A percentile compares a stretch with the other conserved stretches of the same genome.
phyloP scores from a whole-genome alignment of 2,888 invertebrate species.

The Teleiodes luculella region DNA sequence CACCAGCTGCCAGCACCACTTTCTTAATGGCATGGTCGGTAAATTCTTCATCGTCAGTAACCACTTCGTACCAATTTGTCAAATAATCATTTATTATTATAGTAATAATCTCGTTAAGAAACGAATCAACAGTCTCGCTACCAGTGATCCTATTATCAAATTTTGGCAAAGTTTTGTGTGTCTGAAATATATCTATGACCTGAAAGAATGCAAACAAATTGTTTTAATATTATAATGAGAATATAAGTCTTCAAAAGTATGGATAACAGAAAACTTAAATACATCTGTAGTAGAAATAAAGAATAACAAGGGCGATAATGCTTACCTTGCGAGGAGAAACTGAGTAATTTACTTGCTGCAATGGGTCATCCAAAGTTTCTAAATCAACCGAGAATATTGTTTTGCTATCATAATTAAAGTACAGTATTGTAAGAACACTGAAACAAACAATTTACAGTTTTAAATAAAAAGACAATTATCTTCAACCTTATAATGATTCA shows the following conservation, averaged over 20 bases:
- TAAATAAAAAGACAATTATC: slow-evolving; percentile 10
- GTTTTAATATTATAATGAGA: not conserved
- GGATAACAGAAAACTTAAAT: too few species aligned
- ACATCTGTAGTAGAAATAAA: not conserved
- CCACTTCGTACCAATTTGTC: slow-evolving; percentile 83
- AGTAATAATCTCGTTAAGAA: slow-evolving; percentile 89
- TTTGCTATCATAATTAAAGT: slow-evolving; percentile 60
- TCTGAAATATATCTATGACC: slow-evolving; percentile 60
- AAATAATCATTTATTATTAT: slow-evolving; percentile 91
- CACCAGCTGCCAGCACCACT: slow-evolving; percentile 81
- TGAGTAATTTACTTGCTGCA: slow-evolving; percentile 65
- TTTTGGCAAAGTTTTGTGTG: slow-evolving; percentile 45
- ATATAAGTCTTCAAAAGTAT: too few species aligned
- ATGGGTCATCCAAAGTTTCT: slow-evolving; percentile 67
- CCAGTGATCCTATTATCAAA: slow-evolving; percentile 85
- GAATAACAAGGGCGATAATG: not conserved
- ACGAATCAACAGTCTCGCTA: slow-evolving; percentile 90
- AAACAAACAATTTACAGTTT: not conserved
- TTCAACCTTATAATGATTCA: not conserved
- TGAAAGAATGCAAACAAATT: slow-evolving; percentile 29
- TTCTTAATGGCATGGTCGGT: slow-evolving; percentile 81
- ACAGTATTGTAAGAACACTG: slow-evolving; percentile 60
- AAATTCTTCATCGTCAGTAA: slow-evolving; percentile 87
- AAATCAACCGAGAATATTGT: slow-evolving; percentile 61
- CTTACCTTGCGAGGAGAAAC: slow-evolving; percentile 61